Evolutionary conservation across 2,113 vertebrate species (phyloP).

Genomic region (Psittacula cyanocephala): DNA sequence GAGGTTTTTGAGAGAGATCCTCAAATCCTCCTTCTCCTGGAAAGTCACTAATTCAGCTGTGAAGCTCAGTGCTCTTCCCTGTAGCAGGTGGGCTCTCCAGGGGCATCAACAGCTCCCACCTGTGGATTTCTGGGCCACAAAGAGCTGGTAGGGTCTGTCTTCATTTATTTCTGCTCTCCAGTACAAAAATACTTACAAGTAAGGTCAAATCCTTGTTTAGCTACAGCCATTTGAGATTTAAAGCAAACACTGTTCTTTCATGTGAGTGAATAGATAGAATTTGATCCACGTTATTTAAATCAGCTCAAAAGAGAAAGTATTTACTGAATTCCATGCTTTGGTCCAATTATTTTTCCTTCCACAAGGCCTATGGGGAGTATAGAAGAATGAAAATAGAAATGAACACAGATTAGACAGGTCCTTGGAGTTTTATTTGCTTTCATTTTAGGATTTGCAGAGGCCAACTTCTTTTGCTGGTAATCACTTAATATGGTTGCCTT

Average conservation of each 20-base stretch:
- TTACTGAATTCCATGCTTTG: background rate
- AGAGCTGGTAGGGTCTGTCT: background rate
- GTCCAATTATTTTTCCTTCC: background rate
- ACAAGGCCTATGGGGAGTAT: background rate
- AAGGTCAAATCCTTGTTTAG: background rate
- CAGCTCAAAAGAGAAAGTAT: background rate
- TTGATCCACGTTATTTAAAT: background rate
- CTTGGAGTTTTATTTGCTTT: slow-evolving; percentile 17
- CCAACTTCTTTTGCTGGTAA: background rate
- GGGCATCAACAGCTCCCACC: background rate
- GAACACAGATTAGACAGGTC: background rate
- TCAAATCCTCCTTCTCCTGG: background rate
- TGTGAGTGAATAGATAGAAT: background rate
- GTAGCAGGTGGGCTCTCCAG: accelerated
- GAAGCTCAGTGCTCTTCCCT: background rate
- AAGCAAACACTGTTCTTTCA: background rate
- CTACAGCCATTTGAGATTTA: background rate
- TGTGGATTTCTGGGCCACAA: background rate
- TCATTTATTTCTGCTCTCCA: background rate
- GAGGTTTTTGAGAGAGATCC: background rate
- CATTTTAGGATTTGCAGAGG: slow-evolving; percentile 1
- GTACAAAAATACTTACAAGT: background rate
- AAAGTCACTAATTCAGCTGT: background rate
- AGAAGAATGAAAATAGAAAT: background rate
- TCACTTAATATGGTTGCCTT: slow-evolving; percentile 13